Conservation (phyloP, 2,888 invertebrate genomes). For the Aspidiotus destructor region DNA sequence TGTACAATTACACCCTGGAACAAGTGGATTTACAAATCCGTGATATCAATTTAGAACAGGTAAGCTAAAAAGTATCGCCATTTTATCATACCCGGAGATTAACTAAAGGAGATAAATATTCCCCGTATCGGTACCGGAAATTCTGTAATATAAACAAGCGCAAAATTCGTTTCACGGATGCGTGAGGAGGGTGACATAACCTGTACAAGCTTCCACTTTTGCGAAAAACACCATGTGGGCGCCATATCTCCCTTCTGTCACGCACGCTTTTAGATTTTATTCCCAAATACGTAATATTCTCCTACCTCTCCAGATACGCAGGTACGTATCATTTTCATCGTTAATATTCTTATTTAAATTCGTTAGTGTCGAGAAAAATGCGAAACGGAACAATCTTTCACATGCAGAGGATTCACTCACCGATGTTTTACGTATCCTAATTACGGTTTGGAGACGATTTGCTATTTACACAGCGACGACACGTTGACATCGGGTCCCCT, state of each 20-base stretch:
- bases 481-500: constrained; percentile 60
- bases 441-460: constrained; percentile 42
- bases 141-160: background rate
- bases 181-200: too few relatives aligned
- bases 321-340: background rate
- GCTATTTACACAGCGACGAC: constrained; percentile 72
- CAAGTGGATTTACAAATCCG: constrained; percentile 37
- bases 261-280: too few relatives aligned
- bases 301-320: background rate
- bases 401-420: constrained; percentile 61
- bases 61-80: constrained; percentile 20
- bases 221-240: too few relatives aligned
- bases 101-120: background rate
- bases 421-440: constrained; percentile 26
- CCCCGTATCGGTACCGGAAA: background rate
- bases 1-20: constrained; percentile 37
- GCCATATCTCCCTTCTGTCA: too few relatives aligned
- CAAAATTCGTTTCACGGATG: too few relatives aligned
- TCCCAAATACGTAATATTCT: background rate
- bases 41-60: constrained; percentile 37
- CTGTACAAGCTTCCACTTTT: too few relatives aligned
- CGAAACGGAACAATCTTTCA: constrained; percentile 54
- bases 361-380: constrained; percentile 49
- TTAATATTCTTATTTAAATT: background rate
- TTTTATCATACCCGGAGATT: background rate